phyloP scores from a whole-genome alignment of 2,888 invertebrate genomes.

The Tetragnatha montana region DNA sequence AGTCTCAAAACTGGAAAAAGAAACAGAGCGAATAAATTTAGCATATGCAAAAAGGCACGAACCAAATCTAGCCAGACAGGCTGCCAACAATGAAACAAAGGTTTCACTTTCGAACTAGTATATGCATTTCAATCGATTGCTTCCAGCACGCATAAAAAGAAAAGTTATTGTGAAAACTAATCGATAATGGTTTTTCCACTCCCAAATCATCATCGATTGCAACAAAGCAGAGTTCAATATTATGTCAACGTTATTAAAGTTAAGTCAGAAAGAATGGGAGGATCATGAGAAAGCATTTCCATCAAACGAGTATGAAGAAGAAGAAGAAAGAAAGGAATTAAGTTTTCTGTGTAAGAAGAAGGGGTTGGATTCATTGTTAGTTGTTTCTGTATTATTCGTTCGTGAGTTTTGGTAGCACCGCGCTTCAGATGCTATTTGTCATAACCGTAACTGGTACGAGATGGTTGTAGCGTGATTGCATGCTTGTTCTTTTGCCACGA shows the following conservation, averaged over 20 bases:
- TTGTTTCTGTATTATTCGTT: neutral
- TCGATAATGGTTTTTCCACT: neutral
- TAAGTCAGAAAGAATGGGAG: neutral
- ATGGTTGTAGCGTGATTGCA: neutral
- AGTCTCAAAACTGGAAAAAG: no score
- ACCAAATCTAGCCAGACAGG: neutral
- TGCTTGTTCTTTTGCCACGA: neutral
- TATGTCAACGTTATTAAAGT: neutral
- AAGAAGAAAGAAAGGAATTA: neutral
- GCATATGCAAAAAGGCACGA: neutral
- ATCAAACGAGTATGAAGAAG: neutral
- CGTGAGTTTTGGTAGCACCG: neutral
- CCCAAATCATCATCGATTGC: neutral
- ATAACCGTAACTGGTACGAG: neutral
- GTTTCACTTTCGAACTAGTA: neutral
- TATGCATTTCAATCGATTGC: neutral
- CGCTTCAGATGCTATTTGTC: neutral
- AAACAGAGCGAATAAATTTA: no score
- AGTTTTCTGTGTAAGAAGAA: neutral
- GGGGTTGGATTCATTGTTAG: neutral
- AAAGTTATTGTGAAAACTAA: conserved; percentile 1
- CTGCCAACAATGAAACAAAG: neutral
- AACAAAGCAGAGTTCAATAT: neutral
- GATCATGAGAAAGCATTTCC: neutral
- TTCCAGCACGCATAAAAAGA: neutral